Evolutionary conservation across 37 sponge, comb jelly and placozoan species (phyloP).

Genomic region (Agelas oroides): DNA sequence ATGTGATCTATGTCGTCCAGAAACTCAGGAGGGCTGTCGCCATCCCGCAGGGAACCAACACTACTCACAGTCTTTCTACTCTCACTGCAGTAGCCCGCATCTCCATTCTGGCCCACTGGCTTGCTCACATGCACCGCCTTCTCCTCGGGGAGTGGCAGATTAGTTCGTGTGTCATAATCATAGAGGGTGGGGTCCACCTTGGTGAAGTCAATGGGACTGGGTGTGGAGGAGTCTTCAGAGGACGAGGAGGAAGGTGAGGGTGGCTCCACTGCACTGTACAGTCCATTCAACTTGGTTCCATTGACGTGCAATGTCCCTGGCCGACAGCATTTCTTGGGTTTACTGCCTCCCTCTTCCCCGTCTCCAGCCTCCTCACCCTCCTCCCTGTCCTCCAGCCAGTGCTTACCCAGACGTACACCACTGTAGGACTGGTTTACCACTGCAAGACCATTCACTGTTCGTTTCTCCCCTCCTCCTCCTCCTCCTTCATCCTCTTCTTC

Average conservation of each 20-base stretch:
- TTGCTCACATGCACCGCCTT: no score
- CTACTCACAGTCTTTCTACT: no score
- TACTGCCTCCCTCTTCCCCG: background rate
- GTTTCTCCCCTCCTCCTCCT: background rate
- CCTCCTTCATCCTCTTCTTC: slow-evolving; percentile 7
- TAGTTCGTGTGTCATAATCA: slow-evolving; percentile 61
- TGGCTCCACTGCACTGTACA: slow-evolving; percentile 1
- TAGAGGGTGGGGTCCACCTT: slow-evolving; percentile 72
- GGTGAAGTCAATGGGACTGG: slow-evolving; percentile 72
- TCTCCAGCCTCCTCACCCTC: background rate
- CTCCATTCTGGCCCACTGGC: background rate
- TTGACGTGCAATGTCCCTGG: background rate
- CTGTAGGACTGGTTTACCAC: background rate
- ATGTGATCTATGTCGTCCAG: slow-evolving; percentile 66
- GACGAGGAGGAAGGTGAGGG: slow-evolving; percentile 13
- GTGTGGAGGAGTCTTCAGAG: slow-evolving; percentile 20
- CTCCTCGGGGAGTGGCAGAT: slow-evolving; percentile 16
- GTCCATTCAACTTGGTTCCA: slow-evolving; percentile 26
- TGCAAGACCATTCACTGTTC: background rate
- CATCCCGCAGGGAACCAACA: no score
- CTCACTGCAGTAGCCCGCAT: background rate
- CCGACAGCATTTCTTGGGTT: slow-evolving; percentile 12
- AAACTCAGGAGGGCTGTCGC: slow-evolving; percentile 13
- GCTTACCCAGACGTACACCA: background rate
- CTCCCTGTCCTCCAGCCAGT: background rate